phyloP scores from a whole-genome alignment of 2,797 vertebrate genomes.

The Sternotherus odoratus region DNA sequence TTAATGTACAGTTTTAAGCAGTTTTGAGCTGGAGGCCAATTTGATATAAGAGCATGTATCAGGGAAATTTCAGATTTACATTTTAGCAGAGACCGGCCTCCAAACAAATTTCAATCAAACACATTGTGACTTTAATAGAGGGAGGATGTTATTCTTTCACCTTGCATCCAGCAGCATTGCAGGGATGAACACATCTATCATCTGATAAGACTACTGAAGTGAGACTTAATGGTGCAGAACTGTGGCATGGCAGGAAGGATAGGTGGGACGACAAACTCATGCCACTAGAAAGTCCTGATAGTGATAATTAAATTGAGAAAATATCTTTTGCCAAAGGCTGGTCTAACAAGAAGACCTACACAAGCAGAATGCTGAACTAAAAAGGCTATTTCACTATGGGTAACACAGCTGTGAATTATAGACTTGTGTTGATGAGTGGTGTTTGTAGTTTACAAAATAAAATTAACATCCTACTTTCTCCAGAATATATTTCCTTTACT shows the following conservation, averaged over 20 bases:
- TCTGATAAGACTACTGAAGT: background rate
- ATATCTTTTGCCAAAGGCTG: slow-evolving; percentile 30
- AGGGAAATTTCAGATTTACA: background rate
- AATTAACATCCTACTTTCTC: slow-evolving; percentile 29
- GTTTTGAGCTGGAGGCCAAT: background rate
- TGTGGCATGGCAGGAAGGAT: background rate
- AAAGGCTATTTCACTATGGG: slow-evolving; percentile 64
- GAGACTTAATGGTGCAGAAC: background rate
- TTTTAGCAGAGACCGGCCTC: background rate
- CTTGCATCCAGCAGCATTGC: background rate
- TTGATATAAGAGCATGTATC: background rate
- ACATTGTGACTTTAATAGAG: background rate
- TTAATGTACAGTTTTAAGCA: background rate
- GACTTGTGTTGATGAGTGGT: slow-evolving; percentile 41
- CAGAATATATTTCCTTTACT: slow-evolving; percentile 3
- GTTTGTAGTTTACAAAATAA: slow-evolving; percentile 57
- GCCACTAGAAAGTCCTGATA: background rate
- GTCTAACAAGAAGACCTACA: slow-evolving; percentile 19
- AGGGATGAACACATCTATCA: background rate
- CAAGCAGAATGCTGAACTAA: slow-evolving; percentile 50
- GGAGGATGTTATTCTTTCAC: background rate
- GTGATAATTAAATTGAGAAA: slow-evolving; percentile 24
- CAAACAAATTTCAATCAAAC: background rate
- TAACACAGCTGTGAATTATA: slow-evolving; percentile 66
- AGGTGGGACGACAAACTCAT: background rate